Percentiles rank a stretch among this genome's conserved stretches.
These are phyloP conservation scores for Phytoseiulus persimilis DNA, from an alignment of 2,888 invertebrate genomes.

Conservation along the genomic window DNA sequence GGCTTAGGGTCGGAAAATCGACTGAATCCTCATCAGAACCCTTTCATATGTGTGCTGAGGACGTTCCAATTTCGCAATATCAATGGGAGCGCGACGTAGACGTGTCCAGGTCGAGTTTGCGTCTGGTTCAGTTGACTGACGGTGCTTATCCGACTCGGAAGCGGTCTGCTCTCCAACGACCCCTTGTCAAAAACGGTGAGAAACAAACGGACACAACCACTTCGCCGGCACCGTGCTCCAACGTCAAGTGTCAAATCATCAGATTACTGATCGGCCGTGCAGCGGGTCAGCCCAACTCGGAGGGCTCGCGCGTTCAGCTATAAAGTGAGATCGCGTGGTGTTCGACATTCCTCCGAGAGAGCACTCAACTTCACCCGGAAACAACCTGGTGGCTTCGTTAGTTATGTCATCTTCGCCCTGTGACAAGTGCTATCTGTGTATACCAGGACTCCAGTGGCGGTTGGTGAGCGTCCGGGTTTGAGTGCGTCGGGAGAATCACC, in stretches of 20 bases:
- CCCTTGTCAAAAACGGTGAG: slow-evolving; percentile 5
- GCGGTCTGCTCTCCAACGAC: background rate
- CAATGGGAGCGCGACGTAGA: background rate
- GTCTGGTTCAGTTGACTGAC: background rate
- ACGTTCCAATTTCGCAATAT: background rate
- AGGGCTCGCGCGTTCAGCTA: background rate
- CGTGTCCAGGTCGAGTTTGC: background rate
- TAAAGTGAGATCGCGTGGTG: background rate
- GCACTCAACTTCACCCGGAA: background rate
- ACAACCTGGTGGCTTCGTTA: background rate
- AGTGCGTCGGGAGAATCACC: background rate
- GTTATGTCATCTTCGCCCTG: background rate
- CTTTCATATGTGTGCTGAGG: background rate
- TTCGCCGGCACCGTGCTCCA: background rate
- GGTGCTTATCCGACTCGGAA: background rate
- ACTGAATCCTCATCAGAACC: background rate
- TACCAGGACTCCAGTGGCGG: background rate
- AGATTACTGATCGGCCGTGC: background rate
- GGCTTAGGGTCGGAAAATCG: background rate
- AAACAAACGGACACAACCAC: background rate
- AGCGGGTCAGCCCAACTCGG: no score
- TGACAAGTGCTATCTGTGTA: background rate
- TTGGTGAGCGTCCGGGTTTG: background rate
- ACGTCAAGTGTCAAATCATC: background rate
- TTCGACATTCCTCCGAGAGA: background rate